phyloP scores from a whole-genome alignment of 2,888 invertebrate genomes.

The Sepiola atlantica region DNA sequence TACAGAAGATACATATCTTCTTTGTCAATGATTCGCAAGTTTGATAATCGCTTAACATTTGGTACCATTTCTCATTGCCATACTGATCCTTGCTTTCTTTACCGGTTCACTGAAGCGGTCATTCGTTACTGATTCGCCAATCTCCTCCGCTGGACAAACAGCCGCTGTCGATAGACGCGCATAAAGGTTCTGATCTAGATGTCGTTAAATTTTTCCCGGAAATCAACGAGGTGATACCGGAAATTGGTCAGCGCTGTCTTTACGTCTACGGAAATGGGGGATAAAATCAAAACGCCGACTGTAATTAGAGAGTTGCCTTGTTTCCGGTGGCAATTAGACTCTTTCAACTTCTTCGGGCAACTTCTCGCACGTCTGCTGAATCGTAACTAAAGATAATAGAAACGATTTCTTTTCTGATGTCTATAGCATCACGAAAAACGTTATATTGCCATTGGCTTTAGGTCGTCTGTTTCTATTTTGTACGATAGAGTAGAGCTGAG shows the following conservation, averaged over 20 bases:
- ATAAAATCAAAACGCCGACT: background rate
- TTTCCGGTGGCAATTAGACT: background rate
- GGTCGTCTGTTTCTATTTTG: background rate
- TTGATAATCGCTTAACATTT: too few relatives aligned
- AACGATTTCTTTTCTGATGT: background rate
- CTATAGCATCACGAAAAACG: background rate
- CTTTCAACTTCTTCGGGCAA: background rate
- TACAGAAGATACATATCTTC: too few relatives aligned
- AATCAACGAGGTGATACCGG: background rate
- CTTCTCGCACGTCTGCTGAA: background rate
- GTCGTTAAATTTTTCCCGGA: conserved; percentile 15
- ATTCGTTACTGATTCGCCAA: background rate
- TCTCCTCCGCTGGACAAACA: background rate
- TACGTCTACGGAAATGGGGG: background rate
- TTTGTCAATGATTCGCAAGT: too few relatives aligned
- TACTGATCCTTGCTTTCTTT: background rate
- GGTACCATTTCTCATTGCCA: too few relatives aligned
- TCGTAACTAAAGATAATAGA: background rate
- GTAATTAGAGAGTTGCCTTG: background rate
- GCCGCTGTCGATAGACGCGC: background rate
- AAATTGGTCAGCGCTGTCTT: background rate
- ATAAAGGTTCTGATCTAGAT: background rate
- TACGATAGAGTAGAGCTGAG: too few relatives aligned
- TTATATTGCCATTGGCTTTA: background rate
- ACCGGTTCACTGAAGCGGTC: background rate